A percentile compares a stretch with the other conserved stretches of the same genome.
Conservation (phyloP, 2,113 vertebrate species). For the Columba janthina region DNA sequence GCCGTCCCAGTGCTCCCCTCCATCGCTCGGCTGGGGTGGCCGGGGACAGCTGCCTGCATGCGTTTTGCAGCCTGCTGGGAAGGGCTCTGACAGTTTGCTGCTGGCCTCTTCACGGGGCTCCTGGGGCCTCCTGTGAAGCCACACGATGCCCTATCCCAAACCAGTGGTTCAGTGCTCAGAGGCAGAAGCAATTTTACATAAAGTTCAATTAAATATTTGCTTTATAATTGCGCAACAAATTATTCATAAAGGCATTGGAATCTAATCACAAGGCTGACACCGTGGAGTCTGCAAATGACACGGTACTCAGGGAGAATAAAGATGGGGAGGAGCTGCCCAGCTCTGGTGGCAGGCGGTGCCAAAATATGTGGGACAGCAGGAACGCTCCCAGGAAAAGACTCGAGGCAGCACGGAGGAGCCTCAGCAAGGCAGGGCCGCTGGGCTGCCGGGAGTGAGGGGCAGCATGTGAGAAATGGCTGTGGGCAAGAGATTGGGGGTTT, state of each 20-base stretch:
- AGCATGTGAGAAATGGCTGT: not conserved
- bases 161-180: not conserved
- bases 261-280: conserved; percentile 64
- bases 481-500: not conserved
- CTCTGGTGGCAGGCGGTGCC: not conserved
- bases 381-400: not conserved
- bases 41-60: not conserved
- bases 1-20: not conserved
- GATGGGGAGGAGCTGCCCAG: not conserved
- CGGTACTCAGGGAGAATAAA: conserved; percentile 50
- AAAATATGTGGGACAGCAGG: not conserved
- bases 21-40: not conserved
- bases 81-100: not conserved
- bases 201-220: conserved; percentile 75
- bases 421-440: not conserved
- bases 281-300: conserved; percentile 42
- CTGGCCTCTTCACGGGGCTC: not conserved
- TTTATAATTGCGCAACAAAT: conserved; percentile 72
- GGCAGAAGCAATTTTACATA: conserved; percentile 65
- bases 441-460: not conserved
- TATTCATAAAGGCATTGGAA: conserved; percentile 70
- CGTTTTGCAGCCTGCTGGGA: not conserved
- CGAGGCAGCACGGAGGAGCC: not conserved
- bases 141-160: not conserved
- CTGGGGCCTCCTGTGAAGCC: not conserved